Base-by-base conservation (phyloP, 2,113 vertebrate species). In the Labeo rohita region DNA sequence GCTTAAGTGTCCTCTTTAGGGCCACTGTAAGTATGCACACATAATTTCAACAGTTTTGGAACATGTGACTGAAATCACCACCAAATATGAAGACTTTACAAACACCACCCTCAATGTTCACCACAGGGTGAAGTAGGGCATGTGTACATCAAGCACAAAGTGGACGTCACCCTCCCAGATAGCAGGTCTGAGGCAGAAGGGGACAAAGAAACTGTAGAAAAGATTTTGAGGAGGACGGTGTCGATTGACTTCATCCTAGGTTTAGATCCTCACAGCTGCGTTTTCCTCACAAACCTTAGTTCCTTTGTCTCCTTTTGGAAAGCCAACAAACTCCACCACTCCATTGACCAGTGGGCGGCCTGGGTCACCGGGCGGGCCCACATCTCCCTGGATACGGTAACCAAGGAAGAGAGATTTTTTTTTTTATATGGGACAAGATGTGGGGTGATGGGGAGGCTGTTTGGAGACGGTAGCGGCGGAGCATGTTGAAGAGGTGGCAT, bases 221-320 rank as follows among this genome's bases (percentile, higher is more conserved):
- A 13, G 18, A 45, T 50, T 15, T 70, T 82, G 36, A 84, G 52
- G 49, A 74, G 16, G 75, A 56, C n/a, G 21, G 5, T 56, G 56
- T 73, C 61, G 36, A 65, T 77, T 12, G 52, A 63, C 15, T 21
- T 70, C 21, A 49, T 73, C 50, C 61, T 88, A 80, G 59, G 39
- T 78, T 49, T 23, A 59, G 78, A 84, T 86, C 86, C 84, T 85
- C 56, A 65, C 65, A 80, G 75, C 63, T 83, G 18, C 7, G 0
- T 13, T 50, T 28, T 68, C 34, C 72, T 89, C 87, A 93, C 94
- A 94, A 93, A 98, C 97, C 95, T 97, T 94, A 84, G 91, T 92
- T 94, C 97, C 97, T 95, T 95, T 96, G 89, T 96, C 94, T 76
- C 96, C 97, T 95, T 98, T 97, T 86, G 96, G 94, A 89, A 96